Evolutionary conservation across 2,888 invertebrate genomes (phyloP).

Genomic region (Aleiodes leptofemur): DNA sequence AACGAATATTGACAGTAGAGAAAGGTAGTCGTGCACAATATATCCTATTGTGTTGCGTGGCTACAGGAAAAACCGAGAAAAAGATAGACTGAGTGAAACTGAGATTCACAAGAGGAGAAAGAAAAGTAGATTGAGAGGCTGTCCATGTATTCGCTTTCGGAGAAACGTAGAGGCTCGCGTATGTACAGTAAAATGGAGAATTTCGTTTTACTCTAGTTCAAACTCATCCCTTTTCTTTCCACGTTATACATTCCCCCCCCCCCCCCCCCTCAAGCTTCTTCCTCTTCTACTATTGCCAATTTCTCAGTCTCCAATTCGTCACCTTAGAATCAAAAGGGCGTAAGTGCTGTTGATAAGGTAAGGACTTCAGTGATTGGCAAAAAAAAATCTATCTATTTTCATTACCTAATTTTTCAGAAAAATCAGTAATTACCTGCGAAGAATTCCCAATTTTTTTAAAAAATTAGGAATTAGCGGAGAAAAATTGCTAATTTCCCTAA

Average conservation of each 20-base stretch:
- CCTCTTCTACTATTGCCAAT: constrained; percentile 8
- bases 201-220: constrained; percentile 11
- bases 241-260: constrained; percentile 2
- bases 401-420: too few species aligned
- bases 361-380: too few species aligned
- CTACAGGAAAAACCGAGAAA: background rate
- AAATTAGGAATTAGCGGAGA: too few species aligned
- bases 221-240: constrained; percentile 25
- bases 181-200: constrained; percentile 13
- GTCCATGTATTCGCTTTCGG: constrained; percentile 22
- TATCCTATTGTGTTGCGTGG: constrained; percentile 17
- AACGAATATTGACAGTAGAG: constrained; percentile 15
- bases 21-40: constrained; percentile 12
- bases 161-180: constrained; percentile 9
- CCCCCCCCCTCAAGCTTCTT: background rate
- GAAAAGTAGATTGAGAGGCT: constrained; percentile 34
- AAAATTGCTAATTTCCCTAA: too few species aligned
- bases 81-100: too few species aligned
- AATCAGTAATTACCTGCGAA: too few species aligned
- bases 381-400: too few species aligned
- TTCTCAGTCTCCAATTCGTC: constrained; percentile 36
- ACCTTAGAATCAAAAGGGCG: too few species aligned
- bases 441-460: too few species aligned
- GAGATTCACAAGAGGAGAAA: background rate
- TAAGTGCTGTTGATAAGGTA: too few species aligned